phyloP scores from a whole-genome alignment of 2,888 invertebrate genomes.

The Drosophila paramelanica region DNA sequence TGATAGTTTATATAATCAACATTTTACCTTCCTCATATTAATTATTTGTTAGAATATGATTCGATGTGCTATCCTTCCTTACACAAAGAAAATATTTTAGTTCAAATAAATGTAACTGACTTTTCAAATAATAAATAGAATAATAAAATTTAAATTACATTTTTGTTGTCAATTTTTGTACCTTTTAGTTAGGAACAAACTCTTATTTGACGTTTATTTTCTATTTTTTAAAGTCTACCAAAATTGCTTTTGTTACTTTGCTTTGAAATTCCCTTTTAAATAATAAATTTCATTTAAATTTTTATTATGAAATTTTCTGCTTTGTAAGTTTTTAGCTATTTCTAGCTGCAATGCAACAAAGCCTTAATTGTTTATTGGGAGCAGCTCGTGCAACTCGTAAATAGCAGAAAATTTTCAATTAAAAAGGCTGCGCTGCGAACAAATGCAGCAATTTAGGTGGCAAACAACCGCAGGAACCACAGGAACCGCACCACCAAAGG shows the following conservation, averaged over 20 bases:
- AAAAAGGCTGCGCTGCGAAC: constrained; percentile 16
- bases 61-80: too few species aligned
- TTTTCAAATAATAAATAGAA: too few species aligned
- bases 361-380: constrained; percentile 2
- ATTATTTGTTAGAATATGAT: too few species aligned
- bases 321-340: neutral
- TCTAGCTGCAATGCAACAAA: constrained; percentile 2
- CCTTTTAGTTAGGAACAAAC: too few species aligned
- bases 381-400: constrained; percentile 30
- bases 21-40: neutral
- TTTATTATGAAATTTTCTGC: neutral
- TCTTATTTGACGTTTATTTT: too few species aligned
- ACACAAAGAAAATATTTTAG: too few species aligned
- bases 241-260: too few species aligned
- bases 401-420: constrained; percentile 44
- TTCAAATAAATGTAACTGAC: too few species aligned
- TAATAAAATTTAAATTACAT: too few species aligned
- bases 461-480: constrained; percentile 28
- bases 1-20: neutral
- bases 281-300: neutral
- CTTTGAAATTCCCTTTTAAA: too few species aligned
- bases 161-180: too few species aligned
- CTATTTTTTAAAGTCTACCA: too few species aligned
- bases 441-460: constrained; percentile 31
- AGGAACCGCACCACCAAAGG: constrained; percentile 14